phyloP scores from a whole-genome alignment of 2,888 invertebrate species.

The Creontiades dilutus region DNA sequence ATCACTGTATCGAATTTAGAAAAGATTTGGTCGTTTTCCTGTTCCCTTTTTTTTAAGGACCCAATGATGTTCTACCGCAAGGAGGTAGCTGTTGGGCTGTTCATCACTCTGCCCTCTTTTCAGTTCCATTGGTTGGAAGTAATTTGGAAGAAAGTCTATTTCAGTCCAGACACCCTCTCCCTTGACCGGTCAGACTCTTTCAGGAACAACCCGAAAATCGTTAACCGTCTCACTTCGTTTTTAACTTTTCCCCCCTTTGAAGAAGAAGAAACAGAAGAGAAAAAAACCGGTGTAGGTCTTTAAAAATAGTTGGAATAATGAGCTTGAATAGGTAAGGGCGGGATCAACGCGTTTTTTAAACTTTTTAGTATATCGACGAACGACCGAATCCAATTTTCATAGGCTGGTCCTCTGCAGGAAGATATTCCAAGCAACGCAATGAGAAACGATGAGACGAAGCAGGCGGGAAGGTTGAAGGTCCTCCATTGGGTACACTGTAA shows the following conservation, averaged over 20 bases:
- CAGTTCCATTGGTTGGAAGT: conserved; percentile 55
- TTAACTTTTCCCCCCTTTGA: neutral
- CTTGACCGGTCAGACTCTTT: conserved; percentile 50
- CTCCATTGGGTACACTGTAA: too few relatives aligned
- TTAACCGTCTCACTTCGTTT: conserved; percentile 27
- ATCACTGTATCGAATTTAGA: too few relatives aligned
- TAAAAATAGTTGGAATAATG: conserved; percentile 46
- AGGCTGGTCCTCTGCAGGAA: too few relatives aligned
- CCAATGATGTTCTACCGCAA: conserved; percentile 16
- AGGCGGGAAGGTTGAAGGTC: too few relatives aligned
- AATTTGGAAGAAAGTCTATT: conserved; percentile 53
- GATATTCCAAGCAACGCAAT: too few relatives aligned
- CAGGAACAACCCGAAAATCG: conserved; percentile 56
- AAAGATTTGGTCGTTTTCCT: too few relatives aligned
- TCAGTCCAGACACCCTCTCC: conserved; percentile 60
- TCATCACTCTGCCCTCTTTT: conserved; percentile 45
- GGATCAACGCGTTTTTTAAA: neutral
- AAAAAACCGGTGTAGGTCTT: neutral
- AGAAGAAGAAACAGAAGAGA: neutral
- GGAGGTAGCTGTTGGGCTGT: conserved; percentile 16
- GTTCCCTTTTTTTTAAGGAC: neutral
- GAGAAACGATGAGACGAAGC: too few relatives aligned
- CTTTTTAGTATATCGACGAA: neutral
- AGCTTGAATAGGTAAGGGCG: neutral
- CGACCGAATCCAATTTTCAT: too few relatives aligned